Evolutionary conservation across 2,797 vertebrate genomes (phyloP).

Genomic region (Morelia viridis): DNA sequence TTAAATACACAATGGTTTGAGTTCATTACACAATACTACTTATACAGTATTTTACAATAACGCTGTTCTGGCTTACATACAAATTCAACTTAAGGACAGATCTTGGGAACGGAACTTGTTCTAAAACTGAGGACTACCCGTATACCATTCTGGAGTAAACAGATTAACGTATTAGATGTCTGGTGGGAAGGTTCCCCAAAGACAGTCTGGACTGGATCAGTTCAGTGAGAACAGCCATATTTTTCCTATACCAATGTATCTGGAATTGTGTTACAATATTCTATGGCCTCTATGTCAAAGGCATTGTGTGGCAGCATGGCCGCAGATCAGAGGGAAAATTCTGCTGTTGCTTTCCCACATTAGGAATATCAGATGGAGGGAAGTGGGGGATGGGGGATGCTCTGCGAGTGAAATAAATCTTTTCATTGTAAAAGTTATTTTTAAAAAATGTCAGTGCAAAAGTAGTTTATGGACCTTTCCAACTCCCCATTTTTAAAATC

Average conservation of each 20-base stretch:
- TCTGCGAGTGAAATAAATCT: not conserved
- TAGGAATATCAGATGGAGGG: not conserved
- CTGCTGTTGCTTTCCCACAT: not conserved
- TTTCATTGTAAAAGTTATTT: not conserved
- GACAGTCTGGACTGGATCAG: not conserved
- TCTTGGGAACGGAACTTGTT: too few species aligned
- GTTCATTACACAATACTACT: too few species aligned
- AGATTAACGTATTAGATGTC: not conserved
- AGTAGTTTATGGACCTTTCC: too few species aligned
- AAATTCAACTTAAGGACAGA: too few species aligned
- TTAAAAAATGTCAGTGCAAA: not conserved
- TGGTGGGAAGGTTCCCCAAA: not conserved
- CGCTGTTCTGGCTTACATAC: too few species aligned
- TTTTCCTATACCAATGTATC: not conserved
- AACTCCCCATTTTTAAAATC: not conserved
- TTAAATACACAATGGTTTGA: too few species aligned
- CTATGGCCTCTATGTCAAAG: not conserved
- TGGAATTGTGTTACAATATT: not conserved
- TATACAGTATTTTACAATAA: too few species aligned
- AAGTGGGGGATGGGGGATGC: not conserved
- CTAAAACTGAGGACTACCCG: too few species aligned
- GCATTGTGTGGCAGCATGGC: not conserved
- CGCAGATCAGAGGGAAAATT: not conserved
- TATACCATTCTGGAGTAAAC: not conserved
- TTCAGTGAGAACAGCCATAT: not conserved